Evolutionary conservation across 2,797 vertebrate genomes (phyloP), one percentile per base, ranked within the genome.

Genomic region (Chaenodraco wilsoni): DNA sequence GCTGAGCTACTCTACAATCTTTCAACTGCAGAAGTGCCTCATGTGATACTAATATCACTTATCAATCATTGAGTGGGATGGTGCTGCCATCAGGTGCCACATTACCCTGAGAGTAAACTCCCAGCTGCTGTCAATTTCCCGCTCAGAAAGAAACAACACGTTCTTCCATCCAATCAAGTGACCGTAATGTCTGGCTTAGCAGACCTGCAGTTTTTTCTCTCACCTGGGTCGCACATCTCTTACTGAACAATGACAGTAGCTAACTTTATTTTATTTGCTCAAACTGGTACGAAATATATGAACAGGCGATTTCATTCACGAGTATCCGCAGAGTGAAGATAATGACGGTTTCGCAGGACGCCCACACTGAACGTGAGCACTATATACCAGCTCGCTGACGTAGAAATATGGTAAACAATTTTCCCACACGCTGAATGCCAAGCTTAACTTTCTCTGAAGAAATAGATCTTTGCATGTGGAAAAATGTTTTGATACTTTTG

Each of bases 281-380:
- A 60, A 59, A 59, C 59, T 54, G 23, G 75, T 79, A 67, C 73
- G 41, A 70, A 37, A 88, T 78, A 57, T 6, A 49, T 59, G 69
- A 78, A 75, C 44, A 57, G 44, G 48, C 65, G 33, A 74, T 69
- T 82, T 83, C 78, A 83, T 85, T 84, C 87, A 81, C 83, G 50
- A 46, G 46, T 67, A 73, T 87, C 71, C 60, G 67, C 50, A 0
- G 61, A 81, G 68, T 78, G 69, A 83, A 86, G 82, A 76, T 78
- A 83, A 85, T 83, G 85, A 69, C 49, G 41, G 60, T 67, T 83
- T 83, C 81, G 79, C 80, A 69, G 67, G 63, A 69, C 62, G 31
- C 88, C 87, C 78, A 86, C 85, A 33, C 74, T 67, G 65, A 86
- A 70, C 58, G 84, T 75, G 66, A 55, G 70, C 70, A 55, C 68